Conservation (phyloP, 1,140 invertebrate genomes). For the Zaprionus ghesquierei region DNA sequence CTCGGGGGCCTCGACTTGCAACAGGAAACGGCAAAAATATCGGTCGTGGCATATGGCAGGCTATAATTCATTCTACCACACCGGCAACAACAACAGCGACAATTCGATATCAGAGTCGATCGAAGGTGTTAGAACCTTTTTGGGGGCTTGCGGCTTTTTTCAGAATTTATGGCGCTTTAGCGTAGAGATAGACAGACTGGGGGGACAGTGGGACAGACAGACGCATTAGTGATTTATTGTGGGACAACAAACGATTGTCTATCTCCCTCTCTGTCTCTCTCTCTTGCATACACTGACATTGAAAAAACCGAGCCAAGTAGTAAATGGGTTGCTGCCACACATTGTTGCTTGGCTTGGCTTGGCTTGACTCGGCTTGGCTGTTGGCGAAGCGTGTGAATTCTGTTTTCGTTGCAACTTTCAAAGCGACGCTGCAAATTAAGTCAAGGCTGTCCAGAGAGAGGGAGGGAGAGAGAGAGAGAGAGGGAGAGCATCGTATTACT, state of each 20-base stretch:
- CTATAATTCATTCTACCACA: slow-evolving; percentile 60
- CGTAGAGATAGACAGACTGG: slow-evolving; percentile 25
- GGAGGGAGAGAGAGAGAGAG: neutral
- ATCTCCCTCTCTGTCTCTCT: neutral
- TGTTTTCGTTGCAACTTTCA: slow-evolving; percentile 78
- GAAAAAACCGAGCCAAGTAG: slow-evolving; percentile 56
- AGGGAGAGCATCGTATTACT: slow-evolving; percentile 50
- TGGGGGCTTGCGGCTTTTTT: slow-evolving; percentile 21
- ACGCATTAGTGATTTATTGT: slow-evolving; percentile 79
- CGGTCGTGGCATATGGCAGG: slow-evolving; percentile 56
- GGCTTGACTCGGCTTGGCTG: neutral
- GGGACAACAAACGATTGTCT: slow-evolving; percentile 62
- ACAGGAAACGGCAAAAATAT: slow-evolving; percentile 49
- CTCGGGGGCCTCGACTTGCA: neutral
- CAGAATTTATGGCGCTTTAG: slow-evolving; percentile 73
- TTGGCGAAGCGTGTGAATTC: slow-evolving; percentile 67
- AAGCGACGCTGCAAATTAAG: slow-evolving; percentile 70
- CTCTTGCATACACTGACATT: slow-evolving; percentile 54
- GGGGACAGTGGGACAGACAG: slow-evolving; percentile 49
- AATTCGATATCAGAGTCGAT: slow-evolving; percentile 71
- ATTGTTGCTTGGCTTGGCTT: slow-evolving; percentile 12
- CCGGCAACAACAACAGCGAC: slow-evolving; percentile 35
- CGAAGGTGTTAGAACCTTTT: slow-evolving; percentile 72
- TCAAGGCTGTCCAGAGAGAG: slow-evolving; percentile 51
- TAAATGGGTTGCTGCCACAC: slow-evolving; percentile 43